These are phyloP conservation scores for Leptopilina clavipes DNA, from an alignment of 1,140 invertebrate genomes.

Conservation along the genomic window DNA sequence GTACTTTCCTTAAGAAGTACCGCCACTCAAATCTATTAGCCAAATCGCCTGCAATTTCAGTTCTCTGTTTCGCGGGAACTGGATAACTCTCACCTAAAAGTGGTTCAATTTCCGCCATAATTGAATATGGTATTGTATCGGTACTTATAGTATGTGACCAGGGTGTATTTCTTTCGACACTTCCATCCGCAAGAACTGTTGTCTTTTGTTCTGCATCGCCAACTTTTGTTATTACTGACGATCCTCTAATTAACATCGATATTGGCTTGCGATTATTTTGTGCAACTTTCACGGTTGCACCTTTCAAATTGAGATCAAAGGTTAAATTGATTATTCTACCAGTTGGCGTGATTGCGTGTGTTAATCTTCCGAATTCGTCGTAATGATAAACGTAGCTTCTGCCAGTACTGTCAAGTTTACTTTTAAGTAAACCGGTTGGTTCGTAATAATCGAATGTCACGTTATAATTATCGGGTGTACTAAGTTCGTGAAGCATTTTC, in stretches of 20 bases:
- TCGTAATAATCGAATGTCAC: slow-evolving; percentile 95
- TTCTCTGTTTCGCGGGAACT: slow-evolving; percentile 91
- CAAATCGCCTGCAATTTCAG: slow-evolving; percentile 90
- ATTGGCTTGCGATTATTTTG: slow-evolving; percentile 88
- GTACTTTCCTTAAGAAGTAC: slow-evolving; percentile 86
- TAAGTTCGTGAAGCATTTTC: slow-evolving; percentile 91
- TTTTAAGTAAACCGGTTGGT: slow-evolving; percentile 89
- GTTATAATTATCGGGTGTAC: slow-evolving; percentile 93
- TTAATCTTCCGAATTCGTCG: slow-evolving; percentile 94
- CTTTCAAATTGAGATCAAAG: slow-evolving; percentile 91
- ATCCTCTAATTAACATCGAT: slow-evolving; percentile 90
- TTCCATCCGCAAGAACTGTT: slow-evolving; percentile 86
- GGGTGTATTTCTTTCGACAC: slow-evolving; percentile 85
- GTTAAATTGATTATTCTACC: slow-evolving; percentile 89
- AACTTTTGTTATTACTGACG: slow-evolving; percentile 86
- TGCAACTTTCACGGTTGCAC: slow-evolving; percentile 88
- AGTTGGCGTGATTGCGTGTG: slow-evolving; percentile 92
- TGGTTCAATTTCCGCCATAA: slow-evolving; percentile 88
- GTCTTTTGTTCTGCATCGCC: slow-evolving; percentile 88
- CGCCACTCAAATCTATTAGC: slow-evolving; percentile 96
- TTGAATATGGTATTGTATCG: slow-evolving; percentile 89
- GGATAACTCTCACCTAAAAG: slow-evolving; percentile 91
- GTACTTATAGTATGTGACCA: slow-evolving; percentile 90
- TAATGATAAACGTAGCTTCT: slow-evolving; percentile 96
- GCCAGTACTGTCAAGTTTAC: slow-evolving; percentile 91